A percentile compares a stretch with the other conserved stretches of the same genome.
These are phyloP conservation scores for Coluber constrictor DNA, from an alignment of 2,797 vertebrate species.

Conservation along the genomic window DNA sequence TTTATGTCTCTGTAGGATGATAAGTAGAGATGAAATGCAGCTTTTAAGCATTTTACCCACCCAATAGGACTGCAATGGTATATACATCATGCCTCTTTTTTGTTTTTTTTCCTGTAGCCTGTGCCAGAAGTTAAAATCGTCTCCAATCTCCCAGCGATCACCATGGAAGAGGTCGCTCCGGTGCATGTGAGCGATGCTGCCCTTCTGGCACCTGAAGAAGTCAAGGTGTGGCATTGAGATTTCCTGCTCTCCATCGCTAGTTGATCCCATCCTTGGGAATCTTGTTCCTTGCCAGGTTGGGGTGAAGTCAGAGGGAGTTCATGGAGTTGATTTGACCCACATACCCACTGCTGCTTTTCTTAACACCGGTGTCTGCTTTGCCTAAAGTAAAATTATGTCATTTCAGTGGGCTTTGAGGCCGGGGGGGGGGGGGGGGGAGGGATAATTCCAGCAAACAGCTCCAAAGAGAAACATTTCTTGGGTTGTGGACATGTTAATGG, in stretches of 20 bases:
- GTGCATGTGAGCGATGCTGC: constrained; percentile 86
- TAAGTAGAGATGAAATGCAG: too few relatives aligned
- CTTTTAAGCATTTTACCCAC: neutral
- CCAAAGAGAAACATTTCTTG: neutral
- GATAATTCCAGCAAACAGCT: neutral
- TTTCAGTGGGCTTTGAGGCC: neutral
- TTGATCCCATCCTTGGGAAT: neutral
- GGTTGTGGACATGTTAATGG: neutral
- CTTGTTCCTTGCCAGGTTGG: neutral
- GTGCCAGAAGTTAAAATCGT: constrained; percentile 92
- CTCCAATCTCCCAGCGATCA: constrained; percentile 89
- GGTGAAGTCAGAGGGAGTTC: neutral
- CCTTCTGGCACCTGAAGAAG: constrained; percentile 93
- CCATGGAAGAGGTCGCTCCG: constrained; percentile 95
- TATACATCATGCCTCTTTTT: neutral
- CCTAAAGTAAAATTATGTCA: neutral
- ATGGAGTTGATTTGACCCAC: neutral
- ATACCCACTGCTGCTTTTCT: neutral
- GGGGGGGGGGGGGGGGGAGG: too few relatives aligned
- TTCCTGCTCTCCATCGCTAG: neutral
- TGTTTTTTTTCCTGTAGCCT: constrained; percentile 68
- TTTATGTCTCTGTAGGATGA: neutral
- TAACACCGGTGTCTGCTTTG: neutral
- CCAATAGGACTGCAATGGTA: neutral
- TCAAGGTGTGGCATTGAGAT: constrained; percentile 77